Percentiles rank a stretch among this genome's conserved stretches.
phyloP scores from a whole-genome alignment of 2,113 vertebrate genomes.

The Bothrops jararaca region DNA sequence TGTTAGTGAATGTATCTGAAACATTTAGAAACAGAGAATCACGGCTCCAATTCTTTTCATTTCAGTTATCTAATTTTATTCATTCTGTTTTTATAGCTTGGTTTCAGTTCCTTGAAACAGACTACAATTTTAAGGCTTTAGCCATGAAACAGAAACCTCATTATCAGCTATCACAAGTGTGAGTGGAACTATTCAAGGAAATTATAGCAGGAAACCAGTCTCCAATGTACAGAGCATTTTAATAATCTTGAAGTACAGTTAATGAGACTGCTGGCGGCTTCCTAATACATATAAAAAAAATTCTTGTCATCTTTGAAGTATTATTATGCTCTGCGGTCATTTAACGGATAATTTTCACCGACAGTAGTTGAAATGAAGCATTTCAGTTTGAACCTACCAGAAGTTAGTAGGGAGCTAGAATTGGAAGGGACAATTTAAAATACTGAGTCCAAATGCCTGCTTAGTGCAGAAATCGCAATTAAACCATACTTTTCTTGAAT shows the following conservation, averaged over 20 bases:
- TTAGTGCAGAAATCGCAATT: background rate
- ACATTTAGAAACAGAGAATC: background rate
- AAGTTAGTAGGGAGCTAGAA: background rate
- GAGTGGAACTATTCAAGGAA: constrained; percentile 11
- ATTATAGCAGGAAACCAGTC: constrained; percentile 22
- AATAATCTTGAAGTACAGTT: constrained; percentile 26
- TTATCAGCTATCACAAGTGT: constrained; percentile 19
- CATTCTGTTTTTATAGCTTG: background rate
- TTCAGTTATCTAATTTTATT: background rate
- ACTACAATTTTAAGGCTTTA: constrained; percentile 4
- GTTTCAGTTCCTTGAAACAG: background rate
- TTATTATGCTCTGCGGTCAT: constrained; percentile 3
- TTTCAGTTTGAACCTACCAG: background rate
- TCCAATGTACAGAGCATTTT: constrained; percentile 5
- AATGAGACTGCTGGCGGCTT: constrained; percentile 24
- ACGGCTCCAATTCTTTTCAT: background rate
- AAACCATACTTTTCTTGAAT: background rate
- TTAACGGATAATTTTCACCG: constrained; percentile 6
- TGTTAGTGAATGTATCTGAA: background rate
- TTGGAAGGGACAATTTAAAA: background rate
- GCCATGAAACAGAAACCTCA: background rate
- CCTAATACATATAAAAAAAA: constrained; percentile 3
- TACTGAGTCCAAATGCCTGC: background rate
- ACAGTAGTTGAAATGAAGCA: background rate
- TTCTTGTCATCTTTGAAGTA: background rate